These are phyloP conservation scores for Tridacna crocea DNA, from an alignment of 2,888 invertebrate species.

Conservation along the genomic window DNA sequence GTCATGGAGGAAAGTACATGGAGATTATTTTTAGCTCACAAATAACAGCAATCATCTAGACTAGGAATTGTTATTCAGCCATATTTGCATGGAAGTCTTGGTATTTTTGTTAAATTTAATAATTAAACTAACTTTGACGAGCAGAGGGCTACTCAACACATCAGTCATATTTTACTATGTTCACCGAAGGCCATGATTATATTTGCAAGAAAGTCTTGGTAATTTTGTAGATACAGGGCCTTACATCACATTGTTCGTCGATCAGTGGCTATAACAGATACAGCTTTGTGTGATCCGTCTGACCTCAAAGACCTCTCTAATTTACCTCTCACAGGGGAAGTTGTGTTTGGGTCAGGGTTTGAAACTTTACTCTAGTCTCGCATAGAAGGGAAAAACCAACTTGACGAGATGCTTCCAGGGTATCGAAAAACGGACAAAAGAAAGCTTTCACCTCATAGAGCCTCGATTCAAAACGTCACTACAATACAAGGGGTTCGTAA, in stretches of 20 bases:
- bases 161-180: slow-evolving; percentile 38
- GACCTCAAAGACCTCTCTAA: not conserved
- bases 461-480: not conserved
- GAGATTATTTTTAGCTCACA: slow-evolving; percentile 36
- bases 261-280: slow-evolving; percentile 30
- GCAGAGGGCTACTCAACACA: slow-evolving; percentile 11
- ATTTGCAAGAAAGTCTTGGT: too few relatives aligned
- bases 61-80: too few relatives aligned
- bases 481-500: not conserved
- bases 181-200: slow-evolving; percentile 27
- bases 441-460: too few relatives aligned
- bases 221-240: slow-evolving; percentile 16
- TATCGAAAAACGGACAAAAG: slow-evolving; percentile 15
- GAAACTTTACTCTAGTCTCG: slow-evolving; percentile 18
- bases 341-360: slow-evolving; percentile 22
- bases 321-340: slow-evolving; percentile 21
- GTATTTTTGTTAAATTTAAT: slow-evolving; percentile 26
- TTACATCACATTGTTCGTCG: slow-evolving; percentile 29
- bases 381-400: slow-evolving; percentile 24
- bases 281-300: not conserved
- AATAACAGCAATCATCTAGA: slow-evolving; percentile 42
- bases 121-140: slow-evolving; percentile 29
- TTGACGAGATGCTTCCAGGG: too few relatives aligned
- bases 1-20: slow-evolving; percentile 28
- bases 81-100: slow-evolving; percentile 49